Conservation (phyloP, 2,888 invertebrate species). For the Brachyopa scutellaris region DNA sequence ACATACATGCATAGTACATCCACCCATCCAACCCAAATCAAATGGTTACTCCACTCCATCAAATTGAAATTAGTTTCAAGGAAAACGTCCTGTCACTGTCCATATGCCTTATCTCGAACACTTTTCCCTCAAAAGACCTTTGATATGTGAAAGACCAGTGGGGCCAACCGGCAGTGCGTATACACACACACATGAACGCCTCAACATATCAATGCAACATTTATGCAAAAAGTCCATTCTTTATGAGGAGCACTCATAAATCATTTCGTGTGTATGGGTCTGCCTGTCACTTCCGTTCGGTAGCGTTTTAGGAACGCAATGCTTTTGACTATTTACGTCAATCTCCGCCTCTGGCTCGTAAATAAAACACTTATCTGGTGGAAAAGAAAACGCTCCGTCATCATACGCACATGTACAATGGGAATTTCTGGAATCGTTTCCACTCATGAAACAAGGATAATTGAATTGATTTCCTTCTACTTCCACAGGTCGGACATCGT, state of each 20-base stretch:
- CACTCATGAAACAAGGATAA: conserved; percentile 22
- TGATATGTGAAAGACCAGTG: too few relatives aligned
- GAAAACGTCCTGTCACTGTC: background rate
- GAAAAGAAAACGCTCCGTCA: background rate
- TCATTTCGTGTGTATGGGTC: conserved; percentile 20
- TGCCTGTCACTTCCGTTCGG: conserved; percentile 18
- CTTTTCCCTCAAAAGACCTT: background rate
- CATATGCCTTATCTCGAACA: background rate
- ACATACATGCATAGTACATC: too few relatives aligned
- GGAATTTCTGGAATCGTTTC: conserved; percentile 21
- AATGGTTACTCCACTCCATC: conserved; percentile 3
- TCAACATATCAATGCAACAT: conserved; percentile 16
- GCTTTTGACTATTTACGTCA: conserved; percentile 22
- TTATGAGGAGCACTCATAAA: conserved; percentile 21
- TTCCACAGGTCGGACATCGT: background rate
- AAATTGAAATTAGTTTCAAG: conserved; percentile 10
- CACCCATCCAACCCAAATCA: background rate
- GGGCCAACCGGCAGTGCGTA: too few relatives aligned
- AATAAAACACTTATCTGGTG: conserved; percentile 27
- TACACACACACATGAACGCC: background rate
- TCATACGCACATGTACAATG: background rate
- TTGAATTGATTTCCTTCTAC: conserved; percentile 41
- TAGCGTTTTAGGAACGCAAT: background rate
- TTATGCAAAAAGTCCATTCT: conserved; percentile 33
- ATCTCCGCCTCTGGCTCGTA: background rate